These are phyloP conservation scores for Saccopteryx leptura DNA, from an alignment of 2,113 vertebrate genomes.

Conservation along the genomic window DNA sequence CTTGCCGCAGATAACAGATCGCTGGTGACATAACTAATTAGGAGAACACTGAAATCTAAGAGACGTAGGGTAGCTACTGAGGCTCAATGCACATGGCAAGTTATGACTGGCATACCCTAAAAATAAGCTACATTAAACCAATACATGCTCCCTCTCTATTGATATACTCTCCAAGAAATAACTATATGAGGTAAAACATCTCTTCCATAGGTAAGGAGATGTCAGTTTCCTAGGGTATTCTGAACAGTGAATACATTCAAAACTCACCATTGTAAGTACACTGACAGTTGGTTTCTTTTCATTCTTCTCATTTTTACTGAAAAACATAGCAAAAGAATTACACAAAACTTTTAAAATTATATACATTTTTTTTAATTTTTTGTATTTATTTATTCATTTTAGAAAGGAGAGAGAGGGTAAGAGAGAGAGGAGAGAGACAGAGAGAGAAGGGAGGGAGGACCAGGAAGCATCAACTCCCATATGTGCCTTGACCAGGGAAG, in stretches of 20 bases:
- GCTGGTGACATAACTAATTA: neutral
- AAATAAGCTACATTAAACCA: constrained; percentile 31
- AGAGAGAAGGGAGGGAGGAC: no score
- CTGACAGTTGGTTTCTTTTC: constrained; percentile 80
- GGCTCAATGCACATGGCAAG: neutral
- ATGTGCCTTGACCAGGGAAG: no score
- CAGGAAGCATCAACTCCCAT: no score
- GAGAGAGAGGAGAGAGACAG: no score
- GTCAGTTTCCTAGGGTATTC: constrained; percentile 23
- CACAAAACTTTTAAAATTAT: constrained; percentile 28
- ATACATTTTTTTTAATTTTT: no score
- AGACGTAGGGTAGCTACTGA: neutral
- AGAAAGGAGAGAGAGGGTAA: no score
- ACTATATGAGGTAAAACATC: neutral
- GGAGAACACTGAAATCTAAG: neutral
- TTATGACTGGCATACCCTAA: neutral
- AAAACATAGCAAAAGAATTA: constrained; percentile 71
- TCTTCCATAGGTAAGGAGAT: constrained; percentile 13
- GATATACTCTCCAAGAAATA: neutral
- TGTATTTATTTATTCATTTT: no score
- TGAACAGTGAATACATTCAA: constrained; percentile 24
- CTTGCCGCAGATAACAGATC: neutral
- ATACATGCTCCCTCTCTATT: neutral
- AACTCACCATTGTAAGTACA: constrained; percentile 79
- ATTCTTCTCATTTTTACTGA: constrained; percentile 76